Conservation (phyloP, 1,140 invertebrate species). For the Bombus balteatus region DNA sequence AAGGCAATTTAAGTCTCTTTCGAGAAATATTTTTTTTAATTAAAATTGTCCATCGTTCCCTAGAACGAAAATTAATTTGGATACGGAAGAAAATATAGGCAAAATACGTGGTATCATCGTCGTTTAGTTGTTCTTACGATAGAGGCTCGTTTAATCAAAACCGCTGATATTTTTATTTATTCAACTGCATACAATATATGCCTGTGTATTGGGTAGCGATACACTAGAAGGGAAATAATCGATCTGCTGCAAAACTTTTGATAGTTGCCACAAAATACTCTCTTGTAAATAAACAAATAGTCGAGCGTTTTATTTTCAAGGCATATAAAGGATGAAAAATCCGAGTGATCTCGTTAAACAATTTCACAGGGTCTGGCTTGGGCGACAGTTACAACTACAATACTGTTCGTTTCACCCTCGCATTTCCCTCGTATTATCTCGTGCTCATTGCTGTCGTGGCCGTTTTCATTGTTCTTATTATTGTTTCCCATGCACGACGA, state of each 20-base stretch:
- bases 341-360: constrained; percentile 21
- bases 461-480: constrained; percentile 37
- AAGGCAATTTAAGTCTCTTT: not conserved
- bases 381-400: not conserved
- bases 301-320: not conserved
- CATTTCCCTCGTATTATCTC: constrained; percentile 26
- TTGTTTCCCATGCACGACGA: constrained; percentile 3
- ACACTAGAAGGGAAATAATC: not conserved
- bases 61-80: not conserved
- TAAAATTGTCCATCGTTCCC: not conserved
- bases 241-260: not conserved
- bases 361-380: not conserved
- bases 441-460: constrained; percentile 21
- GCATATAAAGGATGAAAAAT: not conserved
- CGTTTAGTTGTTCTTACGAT: no score
- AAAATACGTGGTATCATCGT: no score
- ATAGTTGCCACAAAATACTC: not conserved
- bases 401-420: not conserved
- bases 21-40: no score
- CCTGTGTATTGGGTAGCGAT: not conserved
- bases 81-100: not conserved
- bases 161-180: constrained; percentile 13
- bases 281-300: not conserved
- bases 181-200: not conserved
- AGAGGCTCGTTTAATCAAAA: not conserved